These are phyloP conservation scores for Gobionotothen gibberifrons DNA, from an alignment of 2,797 vertebrate genomes.

Conservation along the genomic window DNA sequence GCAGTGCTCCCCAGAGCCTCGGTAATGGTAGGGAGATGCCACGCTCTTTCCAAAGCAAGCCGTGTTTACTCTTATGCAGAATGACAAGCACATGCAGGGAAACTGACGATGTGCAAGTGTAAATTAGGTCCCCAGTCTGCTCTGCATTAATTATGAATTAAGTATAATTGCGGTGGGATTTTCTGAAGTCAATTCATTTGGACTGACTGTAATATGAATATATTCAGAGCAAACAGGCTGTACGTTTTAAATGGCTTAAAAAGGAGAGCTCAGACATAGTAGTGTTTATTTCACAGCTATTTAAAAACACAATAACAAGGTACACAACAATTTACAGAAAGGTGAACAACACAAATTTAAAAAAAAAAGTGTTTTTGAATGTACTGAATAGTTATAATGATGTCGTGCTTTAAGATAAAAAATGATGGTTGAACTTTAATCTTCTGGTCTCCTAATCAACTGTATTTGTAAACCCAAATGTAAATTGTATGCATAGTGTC, in stretches of 20 bases:
- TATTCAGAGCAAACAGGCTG: slow-evolving; percentile 68
- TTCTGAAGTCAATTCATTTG: slow-evolving; percentile 82
- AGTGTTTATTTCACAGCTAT: slow-evolving; percentile 23
- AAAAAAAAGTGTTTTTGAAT: slow-evolving; percentile 26
- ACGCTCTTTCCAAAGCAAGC: slow-evolving; percentile 77
- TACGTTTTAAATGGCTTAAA: slow-evolving; percentile 59
- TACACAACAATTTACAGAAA: slow-evolving; percentile 38
- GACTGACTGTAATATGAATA: slow-evolving; percentile 79
- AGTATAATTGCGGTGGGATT: slow-evolving; percentile 85
- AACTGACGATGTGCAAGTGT: slow-evolving; percentile 83
- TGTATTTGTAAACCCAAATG: slow-evolving; percentile 39
- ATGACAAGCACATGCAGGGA: slow-evolving; percentile 84
- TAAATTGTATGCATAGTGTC: slow-evolving; percentile 16
- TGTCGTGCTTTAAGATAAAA: slow-evolving; percentile 11
- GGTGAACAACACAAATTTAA: background rate
- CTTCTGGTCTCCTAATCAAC: slow-evolving; percentile 32
- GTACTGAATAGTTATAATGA: slow-evolving; percentile 24
- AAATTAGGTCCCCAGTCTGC: slow-evolving; percentile 86
- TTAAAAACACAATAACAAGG: slow-evolving; percentile 41
- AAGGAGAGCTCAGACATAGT: slow-evolving; percentile 38
- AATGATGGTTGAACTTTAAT: slow-evolving; percentile 20
- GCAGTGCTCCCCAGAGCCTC: slow-evolving; percentile 71
- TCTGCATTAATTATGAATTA: slow-evolving; percentile 87
- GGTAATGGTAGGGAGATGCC: slow-evolving; percentile 75
- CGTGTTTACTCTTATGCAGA: slow-evolving; percentile 83